Base-by-base conservation (phyloP, 2,888 invertebrate species). In the Metallyticus violacea region DNA sequence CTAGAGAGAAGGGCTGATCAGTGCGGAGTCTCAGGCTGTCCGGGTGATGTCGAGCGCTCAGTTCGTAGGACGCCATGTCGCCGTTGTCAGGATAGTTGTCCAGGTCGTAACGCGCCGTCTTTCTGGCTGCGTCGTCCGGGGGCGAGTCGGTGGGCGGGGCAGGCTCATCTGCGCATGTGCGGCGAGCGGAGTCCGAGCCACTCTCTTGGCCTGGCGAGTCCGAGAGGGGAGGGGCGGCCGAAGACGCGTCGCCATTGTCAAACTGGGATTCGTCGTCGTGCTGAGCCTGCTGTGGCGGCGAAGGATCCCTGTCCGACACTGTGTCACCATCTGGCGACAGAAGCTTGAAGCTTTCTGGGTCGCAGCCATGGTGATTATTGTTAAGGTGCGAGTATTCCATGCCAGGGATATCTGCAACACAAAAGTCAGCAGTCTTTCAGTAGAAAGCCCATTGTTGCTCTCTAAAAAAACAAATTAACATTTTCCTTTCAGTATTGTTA, bases 251-350 rank as follows among this genome's bases (percentile, higher is more conserved):
- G 83, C 83, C 83, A 83, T 83, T 83, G 76, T 83, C 83, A 28
- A 77, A 83, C 77, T 83, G 77, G 27, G 83, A 83, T 83, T 83
- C 83, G 83, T 83, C 25, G 77, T 83, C 62, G 27, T 77, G 77
- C n/a, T 83, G 82, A 26, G 77, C 27, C 26, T 40, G 62, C 22
- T 30, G 62, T 6, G 29, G 40, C 25, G 81, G 25, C 62, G 76
- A 62, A 15, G 28, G 77, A 25, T 27, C 77, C 22, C 40, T 22
- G 6, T 27, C n/a, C 5, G 77, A 25, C 77, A 77, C 77, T 7
- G 27, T 25, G 27, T 27, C 83, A 77, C 76, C 83, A 83, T 83
- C 83, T 62, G 83, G 29, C 77, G 83, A 77, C 26, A 83, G 83
- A 25, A 83, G 40, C 2, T 62, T 9, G 9, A 62, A 62, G 4